Conservation (phyloP, 2,888 invertebrate species). For the Cancer borealis region DNA sequence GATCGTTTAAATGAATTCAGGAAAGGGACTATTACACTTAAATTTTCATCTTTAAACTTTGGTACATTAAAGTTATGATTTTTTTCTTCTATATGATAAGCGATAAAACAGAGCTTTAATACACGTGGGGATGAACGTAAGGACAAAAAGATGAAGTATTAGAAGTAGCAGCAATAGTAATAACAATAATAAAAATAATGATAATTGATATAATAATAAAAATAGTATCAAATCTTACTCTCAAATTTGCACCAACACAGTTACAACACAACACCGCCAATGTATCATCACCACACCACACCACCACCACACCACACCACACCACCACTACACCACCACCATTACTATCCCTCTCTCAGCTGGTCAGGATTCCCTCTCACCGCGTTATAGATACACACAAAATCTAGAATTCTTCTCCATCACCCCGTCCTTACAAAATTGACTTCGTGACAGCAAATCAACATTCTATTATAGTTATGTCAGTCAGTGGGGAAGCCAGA, state of each 20-base stretch:
- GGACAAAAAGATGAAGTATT: too few relatives aligned
- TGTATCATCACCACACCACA: not conserved
- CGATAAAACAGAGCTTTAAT: too few relatives aligned
- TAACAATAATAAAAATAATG: too few relatives aligned
- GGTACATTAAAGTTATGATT: too few relatives aligned
- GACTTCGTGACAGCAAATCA: not conserved
- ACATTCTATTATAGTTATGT: not conserved
- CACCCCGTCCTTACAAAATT: slow-evolving; percentile 7
- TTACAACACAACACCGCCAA: not conserved
- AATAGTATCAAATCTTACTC: too few relatives aligned
- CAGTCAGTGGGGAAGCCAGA: not conserved
- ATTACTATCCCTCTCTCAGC: not conserved
- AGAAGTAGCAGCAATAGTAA: too few relatives aligned
- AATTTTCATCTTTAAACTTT: too few relatives aligned
- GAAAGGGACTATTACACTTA: too few relatives aligned
- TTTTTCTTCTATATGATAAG: too few relatives aligned
- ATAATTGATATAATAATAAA: too few relatives aligned
- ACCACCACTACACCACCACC: not conserved
- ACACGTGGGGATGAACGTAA: too few relatives aligned
- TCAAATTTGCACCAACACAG: not conserved
- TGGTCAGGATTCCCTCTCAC: not conserved
- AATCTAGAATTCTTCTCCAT: not conserved
- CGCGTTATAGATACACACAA: not conserved
- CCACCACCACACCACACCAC: not conserved
- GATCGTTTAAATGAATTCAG: too few relatives aligned